Conservation (phyloP, 2,888 invertebrate genomes). For the Ormyrus thymus region DNA sequence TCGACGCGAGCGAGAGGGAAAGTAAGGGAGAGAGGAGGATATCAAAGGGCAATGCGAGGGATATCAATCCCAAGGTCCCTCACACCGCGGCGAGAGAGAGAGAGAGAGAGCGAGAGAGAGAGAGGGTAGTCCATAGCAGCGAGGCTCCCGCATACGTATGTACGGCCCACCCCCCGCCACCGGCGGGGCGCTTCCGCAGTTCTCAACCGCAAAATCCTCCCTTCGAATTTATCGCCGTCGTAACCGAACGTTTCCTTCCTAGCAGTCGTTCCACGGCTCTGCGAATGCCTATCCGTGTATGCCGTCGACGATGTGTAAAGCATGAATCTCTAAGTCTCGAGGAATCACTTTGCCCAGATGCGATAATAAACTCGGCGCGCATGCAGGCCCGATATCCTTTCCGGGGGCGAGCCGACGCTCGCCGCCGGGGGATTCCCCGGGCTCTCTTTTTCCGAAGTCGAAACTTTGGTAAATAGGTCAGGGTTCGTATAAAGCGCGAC, state of each 20-base stretch:
- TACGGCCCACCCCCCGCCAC: slow-evolving; percentile 56
- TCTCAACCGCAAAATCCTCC: slow-evolving; percentile 72
- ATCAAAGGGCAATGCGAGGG: slow-evolving; percentile 73
- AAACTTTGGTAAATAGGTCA: no score
- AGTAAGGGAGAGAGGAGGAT: slow-evolving; percentile 58
- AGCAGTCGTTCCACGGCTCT: slow-evolving; percentile 68
- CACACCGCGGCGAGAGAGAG: background rate
- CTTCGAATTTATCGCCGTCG: slow-evolving; percentile 70
- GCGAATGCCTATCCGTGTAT: background rate
- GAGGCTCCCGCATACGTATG: background rate
- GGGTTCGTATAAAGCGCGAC: no score
- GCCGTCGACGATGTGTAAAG: slow-evolving; percentile 37
- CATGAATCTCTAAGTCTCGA: slow-evolving; percentile 31
- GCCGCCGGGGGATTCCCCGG: background rate
- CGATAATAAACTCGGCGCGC: slow-evolving; percentile 45
- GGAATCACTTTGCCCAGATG: slow-evolving; percentile 49
- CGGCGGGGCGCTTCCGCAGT: slow-evolving; percentile 65
- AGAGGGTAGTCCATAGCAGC: slow-evolving; percentile 25
- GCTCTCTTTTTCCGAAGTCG: no score
- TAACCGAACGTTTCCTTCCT: slow-evolving; percentile 68
- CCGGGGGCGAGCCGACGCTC: background rate
- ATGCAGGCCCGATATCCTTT: background rate
- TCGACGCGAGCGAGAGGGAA: slow-evolving; percentile 44
- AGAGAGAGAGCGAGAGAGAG: slow-evolving; percentile 4
- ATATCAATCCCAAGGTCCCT: slow-evolving; percentile 70